Evolutionary conservation across 2,888 invertebrate species (phyloP), one percentile per base, ranked within the genome.

Genomic region (Agrypnus murinus): DNA sequence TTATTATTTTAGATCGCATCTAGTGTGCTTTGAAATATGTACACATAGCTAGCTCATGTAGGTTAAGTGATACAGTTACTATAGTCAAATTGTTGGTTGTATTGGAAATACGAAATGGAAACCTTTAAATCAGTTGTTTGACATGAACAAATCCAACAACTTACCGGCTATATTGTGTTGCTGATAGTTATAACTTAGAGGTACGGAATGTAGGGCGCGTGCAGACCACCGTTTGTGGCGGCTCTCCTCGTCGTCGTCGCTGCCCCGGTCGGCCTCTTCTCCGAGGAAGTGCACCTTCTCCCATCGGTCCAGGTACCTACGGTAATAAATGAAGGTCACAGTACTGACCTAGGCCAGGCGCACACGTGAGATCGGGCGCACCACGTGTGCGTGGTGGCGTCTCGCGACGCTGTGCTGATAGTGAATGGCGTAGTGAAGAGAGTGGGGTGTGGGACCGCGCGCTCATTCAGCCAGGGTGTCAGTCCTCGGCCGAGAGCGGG

Each of bases 281-380:
- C 97, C 97, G 25, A 96, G 90, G 79, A 93, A 97, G 62, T 92
- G 94, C 9, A 96, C 92, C 82, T 95, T 92, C 86, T 98, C 98
- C 88, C 96, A 98, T 81, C 95, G 92, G 82, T 92, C 93, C 84
- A 95, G 87, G 85, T 90, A 90, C 80, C 90, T 90, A 14, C 66
- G 66, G 53, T 14, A 69, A 68, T 50, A 73, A 46, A 59, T 65
- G 69, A 73, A 46, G 77, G 77, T 77, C 78, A 75, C 75, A 74
- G 66, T 77, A 79, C 75, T 78, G 78, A 80, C 77, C 77, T 77
- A 76, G 74, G 73, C 72, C 60, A 71, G 64, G 57, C 57, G 62
- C 59, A 73, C 78, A 79, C 78, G 78, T 74, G 79, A 25, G 25
- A 75, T 68, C 69, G 77, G 76, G 79, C 79, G 81, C 78, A 80